Conservation (phyloP, 2,888 invertebrate genomes). For the Boloria euphrosyne region DNA sequence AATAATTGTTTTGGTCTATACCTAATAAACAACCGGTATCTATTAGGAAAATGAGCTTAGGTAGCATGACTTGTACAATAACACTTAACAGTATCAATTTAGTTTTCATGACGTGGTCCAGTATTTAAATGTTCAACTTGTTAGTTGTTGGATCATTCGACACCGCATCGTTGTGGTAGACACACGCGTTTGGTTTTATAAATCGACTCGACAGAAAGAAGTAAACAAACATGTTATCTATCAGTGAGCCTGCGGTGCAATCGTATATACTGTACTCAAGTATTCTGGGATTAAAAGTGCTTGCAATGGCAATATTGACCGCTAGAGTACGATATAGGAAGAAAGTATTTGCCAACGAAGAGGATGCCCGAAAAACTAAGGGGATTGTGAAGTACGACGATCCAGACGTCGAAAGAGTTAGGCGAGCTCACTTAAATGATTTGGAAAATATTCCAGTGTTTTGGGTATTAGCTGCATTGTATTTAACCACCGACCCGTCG, state of each 20-base stretch:
- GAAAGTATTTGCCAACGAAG: slow-evolving; percentile 63
- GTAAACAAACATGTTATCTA: background rate
- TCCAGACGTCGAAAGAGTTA: slow-evolving; percentile 60
- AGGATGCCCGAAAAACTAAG: slow-evolving; percentile 55
- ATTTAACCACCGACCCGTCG: slow-evolving; percentile 75
- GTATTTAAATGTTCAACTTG: background rate
- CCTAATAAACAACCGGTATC: too few species aligned
- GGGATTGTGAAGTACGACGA: slow-evolving; percentile 68
- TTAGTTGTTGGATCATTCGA: background rate
- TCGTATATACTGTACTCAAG: slow-evolving; percentile 66
- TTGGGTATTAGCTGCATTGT: slow-evolving; percentile 82
- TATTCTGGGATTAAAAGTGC: slow-evolving; percentile 63
- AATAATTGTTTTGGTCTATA: too few species aligned
- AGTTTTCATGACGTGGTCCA: background rate
- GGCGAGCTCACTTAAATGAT: slow-evolving; percentile 86
- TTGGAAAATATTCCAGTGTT: slow-evolving; percentile 87
- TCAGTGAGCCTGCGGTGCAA: slow-evolving; percentile 50
- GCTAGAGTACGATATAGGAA: slow-evolving; percentile 51
- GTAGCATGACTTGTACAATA: background rate
- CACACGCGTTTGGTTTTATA: background rate
- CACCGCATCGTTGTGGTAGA: background rate
- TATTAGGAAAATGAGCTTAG: background rate
- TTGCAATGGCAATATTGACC: slow-evolving; percentile 55
- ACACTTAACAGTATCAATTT: background rate
- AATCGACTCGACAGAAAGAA: background rate